Conservation (phyloP, 2,113 vertebrate genomes). For the Alectura lathami region DNA sequence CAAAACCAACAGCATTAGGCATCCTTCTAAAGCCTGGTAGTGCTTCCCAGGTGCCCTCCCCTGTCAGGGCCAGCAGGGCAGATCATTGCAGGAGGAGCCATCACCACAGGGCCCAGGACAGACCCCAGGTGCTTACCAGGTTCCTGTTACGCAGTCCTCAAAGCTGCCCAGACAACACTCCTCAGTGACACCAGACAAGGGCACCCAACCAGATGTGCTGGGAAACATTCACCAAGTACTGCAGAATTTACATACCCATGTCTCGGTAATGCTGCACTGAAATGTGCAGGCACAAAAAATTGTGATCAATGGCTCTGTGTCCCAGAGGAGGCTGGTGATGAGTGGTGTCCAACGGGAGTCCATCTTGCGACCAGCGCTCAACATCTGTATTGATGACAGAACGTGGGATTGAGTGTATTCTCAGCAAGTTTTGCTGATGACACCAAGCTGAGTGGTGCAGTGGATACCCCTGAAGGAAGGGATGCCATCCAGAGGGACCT, state of each 20-base stretch:
- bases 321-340: too few relatives aligned
- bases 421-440: too few relatives aligned
- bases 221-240: background rate
- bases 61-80: background rate
- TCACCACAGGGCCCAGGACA: accelerated
- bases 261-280: background rate
- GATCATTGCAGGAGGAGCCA: too few relatives aligned
- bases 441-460: too few relatives aligned
- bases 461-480: too few relatives aligned
- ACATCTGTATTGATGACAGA: too few relatives aligned
- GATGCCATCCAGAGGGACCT: too few relatives aligned
- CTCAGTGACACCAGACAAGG: background rate
- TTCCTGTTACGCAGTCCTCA: background rate
- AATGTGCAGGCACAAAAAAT: background rate
- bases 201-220: background rate
- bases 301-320: too few relatives aligned
- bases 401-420: too few relatives aligned
- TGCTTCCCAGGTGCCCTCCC: accelerated
- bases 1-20: background rate
- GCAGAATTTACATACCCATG: background rate
- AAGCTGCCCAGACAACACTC: background rate
- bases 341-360: too few relatives aligned
- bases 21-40: background rate
- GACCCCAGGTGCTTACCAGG: background rate
- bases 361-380: too few relatives aligned